Percentiles rank a stretch among this genome's conserved stretches.
Conservation (phyloP, 2,113 vertebrate genomes). For the Sander lucioperca region DNA sequence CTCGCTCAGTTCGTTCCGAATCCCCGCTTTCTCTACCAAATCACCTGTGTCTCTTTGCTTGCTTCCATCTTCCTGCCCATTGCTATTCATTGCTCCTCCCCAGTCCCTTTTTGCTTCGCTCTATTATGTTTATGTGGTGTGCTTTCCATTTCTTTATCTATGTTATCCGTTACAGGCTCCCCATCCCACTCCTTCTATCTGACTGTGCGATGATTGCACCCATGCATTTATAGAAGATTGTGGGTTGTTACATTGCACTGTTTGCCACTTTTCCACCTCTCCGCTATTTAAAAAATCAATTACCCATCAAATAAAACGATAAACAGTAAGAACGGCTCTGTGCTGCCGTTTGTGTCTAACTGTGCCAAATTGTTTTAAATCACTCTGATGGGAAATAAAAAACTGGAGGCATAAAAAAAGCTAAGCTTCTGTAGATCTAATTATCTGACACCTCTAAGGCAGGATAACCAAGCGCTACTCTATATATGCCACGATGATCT, state of each 20-base stretch:
- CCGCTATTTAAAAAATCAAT: conserved; percentile 70
- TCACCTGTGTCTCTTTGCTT: conserved; percentile 56
- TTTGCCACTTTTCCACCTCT: conserved; percentile 58
- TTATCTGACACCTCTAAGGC: conserved; percentile 25
- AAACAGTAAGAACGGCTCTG: conserved; percentile 44
- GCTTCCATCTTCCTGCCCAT: conserved; percentile 59
- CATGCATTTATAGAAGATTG: conserved; percentile 59
- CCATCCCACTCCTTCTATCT: conserved; percentile 40
- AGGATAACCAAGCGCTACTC: conserved; percentile 24
- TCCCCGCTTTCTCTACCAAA: conserved; percentile 57
- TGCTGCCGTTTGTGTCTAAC: conserved; percentile 26
- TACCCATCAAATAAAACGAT: conserved; percentile 66
- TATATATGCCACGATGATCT: not conserved
- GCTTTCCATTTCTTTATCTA: conserved; percentile 64
- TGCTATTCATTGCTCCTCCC: conserved; percentile 64
- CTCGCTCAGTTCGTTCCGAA: conserved; percentile 63
- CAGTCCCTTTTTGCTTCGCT: conserved; percentile 45
- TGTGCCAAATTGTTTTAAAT: conserved; percentile 50
- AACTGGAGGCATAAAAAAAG: conserved; percentile 34
- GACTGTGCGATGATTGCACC: conserved; percentile 49
- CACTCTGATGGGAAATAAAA: conserved; percentile 51
- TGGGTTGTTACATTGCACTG: conserved; percentile 41
- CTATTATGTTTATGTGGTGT: conserved; percentile 60
- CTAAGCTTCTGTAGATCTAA: conserved; percentile 24
- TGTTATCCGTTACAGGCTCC: conserved; percentile 49